Evolutionary conservation across 2,113 vertebrate genomes (phyloP).

Genomic region (Mugil cephalus): DNA sequence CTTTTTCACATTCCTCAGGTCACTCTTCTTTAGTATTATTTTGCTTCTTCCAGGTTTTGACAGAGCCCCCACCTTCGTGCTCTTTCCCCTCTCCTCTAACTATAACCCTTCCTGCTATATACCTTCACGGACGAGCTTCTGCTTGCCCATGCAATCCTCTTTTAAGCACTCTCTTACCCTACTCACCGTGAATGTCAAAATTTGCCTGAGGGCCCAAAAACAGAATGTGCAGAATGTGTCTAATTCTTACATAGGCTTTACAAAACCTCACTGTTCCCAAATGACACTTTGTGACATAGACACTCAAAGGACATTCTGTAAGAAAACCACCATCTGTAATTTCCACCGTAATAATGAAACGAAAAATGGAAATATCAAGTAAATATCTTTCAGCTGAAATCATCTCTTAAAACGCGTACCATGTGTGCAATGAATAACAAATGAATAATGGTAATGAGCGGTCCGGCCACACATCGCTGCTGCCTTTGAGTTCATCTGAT

Average conservation of each 20-base stretch:
- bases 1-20: slow-evolving; percentile 63
- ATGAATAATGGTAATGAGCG: slow-evolving; percentile 35
- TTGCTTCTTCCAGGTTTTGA: slow-evolving; percentile 58
- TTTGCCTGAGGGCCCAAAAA: slow-evolving; percentile 27
- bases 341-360: not conserved
- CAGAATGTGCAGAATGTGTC: slow-evolving; percentile 39
- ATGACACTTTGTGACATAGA: slow-evolving; percentile 38
- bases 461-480: not conserved
- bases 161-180: slow-evolving; percentile 12
- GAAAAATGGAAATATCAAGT: slow-evolving; percentile 16
- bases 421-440: slow-evolving; percentile 43
- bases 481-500: slow-evolving; percentile 55
- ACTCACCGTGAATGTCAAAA: slow-evolving; percentile 66
- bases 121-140: slow-evolving; percentile 67
- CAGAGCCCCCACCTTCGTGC: slow-evolving; percentile 24
- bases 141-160: slow-evolving; percentile 51
- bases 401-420: not conserved
- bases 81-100: slow-evolving; percentile 11
- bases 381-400: not conserved
- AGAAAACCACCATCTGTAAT: not conserved
- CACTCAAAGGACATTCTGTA: slow-evolving; percentile 3
- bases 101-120: slow-evolving; percentile 5
- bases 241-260: slow-evolving; percentile 42
- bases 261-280: slow-evolving; percentile 35
- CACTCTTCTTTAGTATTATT: slow-evolving; percentile 45